Evolutionary conservation across 1,140 invertebrate genomes (phyloP).

Genomic region (Drosophila baimaii): DNA sequence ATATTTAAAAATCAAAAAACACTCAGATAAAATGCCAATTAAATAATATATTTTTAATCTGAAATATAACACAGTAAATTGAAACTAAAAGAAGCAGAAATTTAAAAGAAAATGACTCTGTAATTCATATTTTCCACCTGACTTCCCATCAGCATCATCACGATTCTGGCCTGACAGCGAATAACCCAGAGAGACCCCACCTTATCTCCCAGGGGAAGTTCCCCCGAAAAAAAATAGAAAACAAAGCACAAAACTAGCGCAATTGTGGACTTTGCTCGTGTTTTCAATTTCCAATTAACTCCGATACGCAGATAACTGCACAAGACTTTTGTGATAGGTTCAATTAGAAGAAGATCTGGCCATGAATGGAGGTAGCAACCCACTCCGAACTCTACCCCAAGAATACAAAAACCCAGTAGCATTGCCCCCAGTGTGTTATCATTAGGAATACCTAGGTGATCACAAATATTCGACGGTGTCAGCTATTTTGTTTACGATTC

Average conservation of each 20-base stretch:
- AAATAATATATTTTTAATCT: too few species aligned
- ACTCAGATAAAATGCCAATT: too few species aligned
- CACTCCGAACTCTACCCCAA: not conserved
- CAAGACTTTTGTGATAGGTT: conserved; percentile 56
- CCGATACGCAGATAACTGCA: conserved; percentile 55
- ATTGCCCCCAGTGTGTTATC: conserved; percentile 50
- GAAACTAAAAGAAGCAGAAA: too few species aligned
- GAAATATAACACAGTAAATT: too few species aligned
- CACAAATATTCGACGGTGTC: conserved; percentile 29
- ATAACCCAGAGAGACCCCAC: conserved; percentile 19
- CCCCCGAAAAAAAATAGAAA: conserved; percentile 30
- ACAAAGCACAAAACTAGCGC: conserved; percentile 7
- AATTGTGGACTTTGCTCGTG: conserved; percentile 68
- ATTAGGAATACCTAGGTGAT: conserved; percentile 33
- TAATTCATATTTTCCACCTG: not conserved
- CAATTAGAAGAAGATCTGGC: conserved; percentile 57
- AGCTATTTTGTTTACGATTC: conserved; percentile 62
- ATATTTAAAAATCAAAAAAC: not conserved
- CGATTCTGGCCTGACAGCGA: not conserved
- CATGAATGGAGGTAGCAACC: conserved; percentile 58
- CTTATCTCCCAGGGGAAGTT: conserved; percentile 41
- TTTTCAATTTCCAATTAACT: conserved; percentile 74
- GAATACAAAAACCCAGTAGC: conserved; percentile 62
- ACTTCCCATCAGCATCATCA: conserved; percentile 11
- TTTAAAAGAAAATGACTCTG: too few species aligned